Conservation (phyloP, 2,797 vertebrate genomes). For the Syndactyla subalaris region DNA sequence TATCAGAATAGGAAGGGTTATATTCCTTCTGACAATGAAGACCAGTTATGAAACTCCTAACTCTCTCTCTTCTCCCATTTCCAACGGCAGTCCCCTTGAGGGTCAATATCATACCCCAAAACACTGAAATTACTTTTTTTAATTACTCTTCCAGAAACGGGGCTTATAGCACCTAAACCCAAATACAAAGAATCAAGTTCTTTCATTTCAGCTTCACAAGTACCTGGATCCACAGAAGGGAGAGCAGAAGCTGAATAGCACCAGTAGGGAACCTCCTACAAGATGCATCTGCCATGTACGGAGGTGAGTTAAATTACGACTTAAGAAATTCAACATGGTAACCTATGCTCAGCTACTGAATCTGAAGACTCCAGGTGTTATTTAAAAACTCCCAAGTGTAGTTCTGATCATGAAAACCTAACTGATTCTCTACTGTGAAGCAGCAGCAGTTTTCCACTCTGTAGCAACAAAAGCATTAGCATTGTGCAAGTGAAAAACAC, state of each 20-base stretch:
- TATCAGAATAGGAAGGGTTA: fast-evolving
- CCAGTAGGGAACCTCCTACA: neutral
- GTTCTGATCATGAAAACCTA: neutral
- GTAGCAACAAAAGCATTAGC: neutral
- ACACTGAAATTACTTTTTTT: neutral
- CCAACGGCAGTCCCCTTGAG: neutral
- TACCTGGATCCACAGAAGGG: neutral
- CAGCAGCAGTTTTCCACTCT: neutral
- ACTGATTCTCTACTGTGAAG: neutral
- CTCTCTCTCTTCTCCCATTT: neutral
- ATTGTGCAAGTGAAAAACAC: neutral
- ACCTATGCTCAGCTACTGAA: neutral
- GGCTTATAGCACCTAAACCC: neutral
- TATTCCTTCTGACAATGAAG: neutral
- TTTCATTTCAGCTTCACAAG: neutral
- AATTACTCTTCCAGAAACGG: neutral
- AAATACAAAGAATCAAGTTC: neutral
- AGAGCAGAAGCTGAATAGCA: neutral
- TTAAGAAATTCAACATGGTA: neutral
- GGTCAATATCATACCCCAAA: neutral
- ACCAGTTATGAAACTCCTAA: neutral
- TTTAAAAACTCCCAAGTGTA: neutral
- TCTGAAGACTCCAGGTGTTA: neutral
- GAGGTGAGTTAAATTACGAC: neutral
- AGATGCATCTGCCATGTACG: neutral